Evolutionary conservation across 2,797 vertebrate genomes (phyloP), one percentile per base, ranked within the genome.

Genomic region (Crocodylus rhombifer): DNA sequence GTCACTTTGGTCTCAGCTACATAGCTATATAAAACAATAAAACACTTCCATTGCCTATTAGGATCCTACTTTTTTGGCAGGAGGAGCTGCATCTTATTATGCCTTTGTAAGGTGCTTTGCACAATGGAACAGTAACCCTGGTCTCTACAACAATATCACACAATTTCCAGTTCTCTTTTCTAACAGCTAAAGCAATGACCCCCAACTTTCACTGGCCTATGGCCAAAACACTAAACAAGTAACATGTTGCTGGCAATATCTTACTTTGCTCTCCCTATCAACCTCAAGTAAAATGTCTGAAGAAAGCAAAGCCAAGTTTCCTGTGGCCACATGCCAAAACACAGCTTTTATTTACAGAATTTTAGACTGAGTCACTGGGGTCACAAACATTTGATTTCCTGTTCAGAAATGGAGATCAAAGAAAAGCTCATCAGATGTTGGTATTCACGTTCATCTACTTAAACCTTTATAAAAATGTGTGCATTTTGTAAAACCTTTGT

Each of bases 11-110:
- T 1, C n/a, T 69, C 84, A 78, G 36, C 36, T 9, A 73, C 8
- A 8, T 14, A 28, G 0, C 0, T 15, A 33, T 86, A 42, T 56
- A 25, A 77, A 57, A 78, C 13, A 5, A 5, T 71, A 18, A 55
- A 60, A 20, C 63, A 80, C 75, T 88, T 88, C 82, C 76, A 80
- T 26, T 2, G 4, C 23, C 57, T 57, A 20, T 3, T 51, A 51
- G 42, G 42, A 51, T 11, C 42, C 10, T 51, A 51, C 10, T 51
- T 26, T 36, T 67, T 42, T 42, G 73, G 36, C 74, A 51, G 36
- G 64, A 71, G 61, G 61, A 6, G 6, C 57, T 71, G 17, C 23
- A 78, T 74, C 28, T 60, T 42, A 15, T 25, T 58, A 33, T 5
- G 30, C 16, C 30, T 76, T 89, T 62, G 2, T 67, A 67, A 16